Base-by-base conservation (phyloP, 2,888 invertebrate genomes). In the Acholoe squamosa region DNA sequence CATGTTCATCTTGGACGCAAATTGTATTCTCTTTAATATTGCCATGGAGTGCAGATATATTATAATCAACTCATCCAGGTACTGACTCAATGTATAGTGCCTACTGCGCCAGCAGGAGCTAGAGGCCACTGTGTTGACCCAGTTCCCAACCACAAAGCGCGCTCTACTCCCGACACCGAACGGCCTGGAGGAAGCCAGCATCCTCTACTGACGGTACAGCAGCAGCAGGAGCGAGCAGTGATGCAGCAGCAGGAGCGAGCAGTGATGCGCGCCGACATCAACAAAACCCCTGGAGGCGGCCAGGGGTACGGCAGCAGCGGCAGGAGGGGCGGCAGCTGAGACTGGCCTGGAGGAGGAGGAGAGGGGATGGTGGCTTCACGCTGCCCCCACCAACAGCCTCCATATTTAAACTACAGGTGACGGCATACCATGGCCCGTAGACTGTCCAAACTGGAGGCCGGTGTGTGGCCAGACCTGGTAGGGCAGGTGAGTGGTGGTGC, bases 381-480 rank as follows among this genome's bases (percentile, higher is more conserved):
- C 31, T 28, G 10, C 61, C 14, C 1, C 28, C 25, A 3, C 12
- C 25, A 0, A 0, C 71, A 1, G 25, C 28, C 28, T 71, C 71
- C 71, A 25, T 14, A 25, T 25, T 25, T 14, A 25, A 3, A 22
- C 71, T 28, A n/a, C n/a, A n/a, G n/a, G n/a, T n/a, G 71, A 28
- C 28, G 71, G 19, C 77, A 12, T 7, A 89, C 43, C n/a, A 90
- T 90, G 90, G 86, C 90, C 52, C 84, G 61, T n/a, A 54, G 88
- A 19, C 31, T 86, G 22, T 31, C 33, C 33, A 90, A 34, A 25
- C 84, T 88, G 67, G 90, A 90, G 88, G 90, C 90, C 10, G 90
- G 90, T 25, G 43, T 43, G n/a, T 90, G 90, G 90, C 90, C 90
- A 19, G 90, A 90, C 77, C 88, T 90, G 14, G 86, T 90, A 19